phyloP scores from a whole-genome alignment of 1,140 invertebrate species.

The Radopholus similis region DNA sequence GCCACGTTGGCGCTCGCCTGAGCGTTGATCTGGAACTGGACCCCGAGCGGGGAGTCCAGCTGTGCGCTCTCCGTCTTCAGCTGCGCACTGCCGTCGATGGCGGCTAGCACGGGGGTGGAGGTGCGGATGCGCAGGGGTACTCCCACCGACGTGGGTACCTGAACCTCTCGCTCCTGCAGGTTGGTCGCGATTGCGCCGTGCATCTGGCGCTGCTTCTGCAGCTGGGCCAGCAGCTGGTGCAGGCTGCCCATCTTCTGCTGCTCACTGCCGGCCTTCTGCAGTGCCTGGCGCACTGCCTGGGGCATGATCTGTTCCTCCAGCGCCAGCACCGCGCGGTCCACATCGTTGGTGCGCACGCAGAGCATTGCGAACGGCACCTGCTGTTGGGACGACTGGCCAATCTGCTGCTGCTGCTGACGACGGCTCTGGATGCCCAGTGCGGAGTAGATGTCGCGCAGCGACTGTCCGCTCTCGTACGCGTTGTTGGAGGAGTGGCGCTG shows the following conservation, averaged over 20 bases:
- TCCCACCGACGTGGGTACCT: constrained; percentile 31
- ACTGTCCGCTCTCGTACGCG: not conserved
- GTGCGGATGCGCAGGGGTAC: constrained; percentile 25
- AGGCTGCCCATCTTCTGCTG: not conserved
- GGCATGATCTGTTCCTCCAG: constrained; percentile 20
- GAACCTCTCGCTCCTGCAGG: constrained; percentile 34
- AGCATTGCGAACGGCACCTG: constrained; percentile 39
- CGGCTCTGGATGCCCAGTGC: constrained; percentile 34
- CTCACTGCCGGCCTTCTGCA: constrained; percentile 26
- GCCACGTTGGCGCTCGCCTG: not conserved
- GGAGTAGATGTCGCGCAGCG: constrained; percentile 16
- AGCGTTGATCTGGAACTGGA: constrained; percentile 11
- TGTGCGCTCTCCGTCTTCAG: not conserved
- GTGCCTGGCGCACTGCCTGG: constrained; percentile 15
- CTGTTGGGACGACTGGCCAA: not conserved
- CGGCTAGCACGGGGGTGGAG: constrained; percentile 16
- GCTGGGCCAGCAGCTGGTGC: no score
- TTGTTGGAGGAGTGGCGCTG: not conserved
- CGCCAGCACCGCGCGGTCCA: constrained; percentile 35
- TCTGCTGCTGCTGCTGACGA: constrained; percentile 19
- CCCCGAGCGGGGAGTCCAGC: not conserved
- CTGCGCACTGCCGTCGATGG: constrained; percentile 5
- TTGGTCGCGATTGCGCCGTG: constrained; percentile 4
- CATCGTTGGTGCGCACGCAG: constrained; percentile 26
- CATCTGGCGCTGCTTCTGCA: not conserved